Evolutionary conservation across 1,140 invertebrate genomes (phyloP).

Genomic region (Solenopsis fugax): DNA sequence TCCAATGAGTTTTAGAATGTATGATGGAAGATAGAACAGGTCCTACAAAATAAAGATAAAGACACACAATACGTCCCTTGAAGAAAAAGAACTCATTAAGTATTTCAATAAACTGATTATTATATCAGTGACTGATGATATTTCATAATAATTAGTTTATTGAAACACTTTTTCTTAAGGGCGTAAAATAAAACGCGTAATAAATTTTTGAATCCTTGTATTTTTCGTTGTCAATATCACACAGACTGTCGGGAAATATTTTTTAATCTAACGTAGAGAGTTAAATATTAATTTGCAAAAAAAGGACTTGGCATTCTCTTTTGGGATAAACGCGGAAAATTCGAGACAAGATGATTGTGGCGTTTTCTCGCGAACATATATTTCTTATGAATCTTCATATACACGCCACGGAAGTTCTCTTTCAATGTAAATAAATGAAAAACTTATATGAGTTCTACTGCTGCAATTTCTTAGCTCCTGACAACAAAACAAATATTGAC

Average conservation of each 20-base stretch:
- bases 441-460: conserved; percentile 22
- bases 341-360: neutral
- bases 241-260: neutral
- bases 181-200: neutral
- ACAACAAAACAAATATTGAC: conserved; percentile 55
- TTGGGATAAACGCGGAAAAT: neutral
- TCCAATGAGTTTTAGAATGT: neutral
- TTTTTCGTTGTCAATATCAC: neutral
- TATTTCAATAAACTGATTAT: too few relatives aligned
- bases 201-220: neutral
- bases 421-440: neutral
- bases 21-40: neutral
- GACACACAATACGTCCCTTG: neutral
- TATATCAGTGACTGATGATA: too few relatives aligned
- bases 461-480: conserved; percentile 42
- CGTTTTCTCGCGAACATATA: neutral
- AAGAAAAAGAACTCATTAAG: too few relatives aligned
- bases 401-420: conserved; percentile 14
- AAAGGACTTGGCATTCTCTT: neutral
- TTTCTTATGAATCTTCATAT: conserved; percentile 28
- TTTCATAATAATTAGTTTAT: too few relatives aligned
- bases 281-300: conserved; percentile 12
- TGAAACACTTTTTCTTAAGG: too few relatives aligned
- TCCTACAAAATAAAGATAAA: neutral
- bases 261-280: neutral